Conservation (phyloP, 2,888 invertebrate species). For the Xestia ashworthii region DNA sequence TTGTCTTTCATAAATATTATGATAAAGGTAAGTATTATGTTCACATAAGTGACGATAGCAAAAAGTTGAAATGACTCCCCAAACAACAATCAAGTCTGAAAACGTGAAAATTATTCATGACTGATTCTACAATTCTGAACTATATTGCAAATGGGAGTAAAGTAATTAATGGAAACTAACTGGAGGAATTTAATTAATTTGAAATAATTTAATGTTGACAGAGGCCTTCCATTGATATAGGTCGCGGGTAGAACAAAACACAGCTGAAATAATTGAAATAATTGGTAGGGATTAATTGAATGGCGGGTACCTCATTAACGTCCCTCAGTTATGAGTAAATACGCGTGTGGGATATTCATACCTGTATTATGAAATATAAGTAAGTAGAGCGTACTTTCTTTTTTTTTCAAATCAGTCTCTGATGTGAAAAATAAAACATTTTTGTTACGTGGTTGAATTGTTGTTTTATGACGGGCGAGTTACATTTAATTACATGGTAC, state of each 20-base stretch:
- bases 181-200: slow-evolving; percentile 73
- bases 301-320: slow-evolving; percentile 53
- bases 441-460: background rate
- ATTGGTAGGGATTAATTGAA: slow-evolving; percentile 66
- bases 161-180: slow-evolving; percentile 66
- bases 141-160: slow-evolving; percentile 33
- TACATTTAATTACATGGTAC: background rate
- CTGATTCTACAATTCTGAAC: slow-evolving; percentile 37
- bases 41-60: background rate
- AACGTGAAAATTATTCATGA: slow-evolving; percentile 18
- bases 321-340: slow-evolving; percentile 32
- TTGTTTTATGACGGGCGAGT: background rate
- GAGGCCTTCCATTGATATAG: slow-evolving; percentile 65
- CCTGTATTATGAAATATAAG: background rate
- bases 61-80: slow-evolving; percentile 3
- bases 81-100: slow-evolving; percentile 1
- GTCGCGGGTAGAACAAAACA: slow-evolving; percentile 60
- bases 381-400: background rate
- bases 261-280: slow-evolving; percentile 67
- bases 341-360: slow-evolving; percentile 10
- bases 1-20: background rate
- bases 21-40: background rate
- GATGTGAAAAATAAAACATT: background rate
- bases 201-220: slow-evolving; percentile 73
- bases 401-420: background rate